phyloP scores from a whole-genome alignment of 1,140 invertebrate genomes.

The Listronotus oregonensis region DNA sequence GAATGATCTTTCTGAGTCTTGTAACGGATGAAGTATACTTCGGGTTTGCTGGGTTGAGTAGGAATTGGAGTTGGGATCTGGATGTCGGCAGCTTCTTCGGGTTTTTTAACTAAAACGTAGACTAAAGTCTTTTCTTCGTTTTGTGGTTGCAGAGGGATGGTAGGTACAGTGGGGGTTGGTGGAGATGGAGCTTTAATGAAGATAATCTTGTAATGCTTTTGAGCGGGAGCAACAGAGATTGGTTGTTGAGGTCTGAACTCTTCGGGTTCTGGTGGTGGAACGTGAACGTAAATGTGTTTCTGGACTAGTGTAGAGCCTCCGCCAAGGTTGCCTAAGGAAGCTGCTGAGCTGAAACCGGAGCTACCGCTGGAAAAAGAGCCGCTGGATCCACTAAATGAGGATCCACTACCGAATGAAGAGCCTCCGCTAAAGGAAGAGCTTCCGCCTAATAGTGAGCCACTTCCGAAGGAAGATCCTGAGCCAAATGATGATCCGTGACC shows the following conservation, averaged over 20 bases:
- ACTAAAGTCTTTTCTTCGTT: conserved; percentile 89
- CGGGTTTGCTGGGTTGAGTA: conserved; percentile 81
- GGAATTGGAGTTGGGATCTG: conserved; percentile 73
- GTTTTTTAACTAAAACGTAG: conserved; percentile 86
- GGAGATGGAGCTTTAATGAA: conserved; percentile 86
- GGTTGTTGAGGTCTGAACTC: conserved; percentile 64
- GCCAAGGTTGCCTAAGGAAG: conserved; percentile 26
- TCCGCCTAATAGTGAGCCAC: conserved; percentile 16
- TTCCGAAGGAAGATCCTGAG: conserved; percentile 28
- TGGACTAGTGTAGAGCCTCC: conserved; percentile 59
- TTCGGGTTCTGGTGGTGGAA: conserved; percentile 72
- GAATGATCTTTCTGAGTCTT: conserved; percentile 74
- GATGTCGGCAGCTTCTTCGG: conserved; percentile 78
- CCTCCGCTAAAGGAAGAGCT: conserved; percentile 9
- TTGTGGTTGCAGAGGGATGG: conserved; percentile 65
- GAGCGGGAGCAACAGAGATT: conserved; percentile 63
- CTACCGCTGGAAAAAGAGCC: conserved; percentile 35
- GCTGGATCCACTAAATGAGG: conserved; percentile 11
- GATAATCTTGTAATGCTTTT: conserved; percentile 88
- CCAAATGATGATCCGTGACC: conserved; percentile 16
- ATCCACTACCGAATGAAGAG: conserved; percentile 3
- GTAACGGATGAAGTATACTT: conserved; percentile 90
- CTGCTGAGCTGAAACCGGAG: conserved; percentile 57
- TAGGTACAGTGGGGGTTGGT: conserved; percentile 74
- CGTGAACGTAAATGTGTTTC: conserved; percentile 79